These are phyloP conservation scores for Percopsis omiscomaycus DNA, from an alignment of 2,797 vertebrate genomes.

Conservation along the genomic window DNA sequence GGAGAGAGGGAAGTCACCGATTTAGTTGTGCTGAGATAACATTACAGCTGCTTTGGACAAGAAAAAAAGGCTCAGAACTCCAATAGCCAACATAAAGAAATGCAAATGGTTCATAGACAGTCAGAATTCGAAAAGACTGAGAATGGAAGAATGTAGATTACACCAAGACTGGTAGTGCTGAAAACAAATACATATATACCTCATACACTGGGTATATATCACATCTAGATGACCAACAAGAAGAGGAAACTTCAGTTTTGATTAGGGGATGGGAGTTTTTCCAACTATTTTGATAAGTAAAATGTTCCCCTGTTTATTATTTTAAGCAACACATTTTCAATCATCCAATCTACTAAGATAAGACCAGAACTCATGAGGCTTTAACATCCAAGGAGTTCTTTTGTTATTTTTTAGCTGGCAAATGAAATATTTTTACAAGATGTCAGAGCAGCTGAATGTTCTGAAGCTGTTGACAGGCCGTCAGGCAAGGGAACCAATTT, in stretches of 20 bases:
- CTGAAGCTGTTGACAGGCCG: conserved; percentile 1
- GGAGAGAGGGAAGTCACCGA: conserved; percentile 1
- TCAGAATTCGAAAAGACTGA: not conserved
- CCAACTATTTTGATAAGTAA: not conserved
- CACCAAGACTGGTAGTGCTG: not conserved
- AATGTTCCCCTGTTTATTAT: too few relatives aligned
- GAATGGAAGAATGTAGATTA: too few relatives aligned
- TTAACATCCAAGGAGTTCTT: too few relatives aligned
- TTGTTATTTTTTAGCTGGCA: too few relatives aligned
- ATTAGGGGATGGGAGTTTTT: not conserved
- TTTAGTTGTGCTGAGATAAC: not conserved
- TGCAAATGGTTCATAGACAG: not conserved
- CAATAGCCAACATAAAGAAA: not conserved
- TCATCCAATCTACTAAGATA: too few relatives aligned
- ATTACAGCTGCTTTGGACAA: not conserved
- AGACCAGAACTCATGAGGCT: too few relatives aligned
- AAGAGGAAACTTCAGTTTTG: conserved; percentile 44
- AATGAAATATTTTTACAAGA: too few relatives aligned
- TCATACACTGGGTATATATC: conserved; percentile 17
- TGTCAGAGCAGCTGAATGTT: conserved; percentile 16
- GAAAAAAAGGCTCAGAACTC: not conserved
- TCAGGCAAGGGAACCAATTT: conserved; percentile 1
- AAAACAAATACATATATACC: not conserved
- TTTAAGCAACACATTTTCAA: too few relatives aligned
- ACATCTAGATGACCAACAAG: conserved; percentile 33